Conservation (phyloP, 2,888 invertebrate species). For the Apamea anceps region DNA sequence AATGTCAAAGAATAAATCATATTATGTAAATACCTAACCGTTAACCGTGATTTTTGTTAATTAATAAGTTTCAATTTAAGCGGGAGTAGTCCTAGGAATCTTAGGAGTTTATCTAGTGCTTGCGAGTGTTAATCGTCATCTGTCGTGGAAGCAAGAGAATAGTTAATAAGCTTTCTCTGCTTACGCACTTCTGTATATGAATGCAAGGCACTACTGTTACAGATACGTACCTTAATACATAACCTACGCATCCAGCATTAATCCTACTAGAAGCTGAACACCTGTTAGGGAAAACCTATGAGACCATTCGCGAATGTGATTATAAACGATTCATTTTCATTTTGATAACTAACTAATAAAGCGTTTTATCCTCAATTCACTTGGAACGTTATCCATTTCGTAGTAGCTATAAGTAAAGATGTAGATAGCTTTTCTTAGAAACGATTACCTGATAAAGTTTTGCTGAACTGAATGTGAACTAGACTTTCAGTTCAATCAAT, state of each 20-base stretch:
- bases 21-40: no score
- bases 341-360: background rate
- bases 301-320: background rate
- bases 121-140: constrained; percentile 23
- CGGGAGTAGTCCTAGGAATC: background rate
- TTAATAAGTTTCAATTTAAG: background rate
- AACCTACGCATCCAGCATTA: constrained; percentile 25
- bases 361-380: constrained; percentile 2
- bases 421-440: background rate
- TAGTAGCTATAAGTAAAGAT: background rate
- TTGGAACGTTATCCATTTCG: background rate
- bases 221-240: constrained; percentile 48
- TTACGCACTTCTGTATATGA: constrained; percentile 35
- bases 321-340: background rate
- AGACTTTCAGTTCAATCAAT: no score
- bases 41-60: background rate
- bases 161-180: constrained; percentile 48
- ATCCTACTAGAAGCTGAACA: constrained; percentile 19
- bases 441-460: background rate
- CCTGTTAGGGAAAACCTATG: constrained; percentile 39
- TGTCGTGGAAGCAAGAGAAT: constrained; percentile 27
- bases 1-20: no score
- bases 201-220: constrained; percentile 54
- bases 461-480: no score
- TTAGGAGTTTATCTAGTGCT: background rate